Evolutionary conservation across 2,113 vertebrate species (phyloP).

Genomic region (Atherinomorus stipes): DNA sequence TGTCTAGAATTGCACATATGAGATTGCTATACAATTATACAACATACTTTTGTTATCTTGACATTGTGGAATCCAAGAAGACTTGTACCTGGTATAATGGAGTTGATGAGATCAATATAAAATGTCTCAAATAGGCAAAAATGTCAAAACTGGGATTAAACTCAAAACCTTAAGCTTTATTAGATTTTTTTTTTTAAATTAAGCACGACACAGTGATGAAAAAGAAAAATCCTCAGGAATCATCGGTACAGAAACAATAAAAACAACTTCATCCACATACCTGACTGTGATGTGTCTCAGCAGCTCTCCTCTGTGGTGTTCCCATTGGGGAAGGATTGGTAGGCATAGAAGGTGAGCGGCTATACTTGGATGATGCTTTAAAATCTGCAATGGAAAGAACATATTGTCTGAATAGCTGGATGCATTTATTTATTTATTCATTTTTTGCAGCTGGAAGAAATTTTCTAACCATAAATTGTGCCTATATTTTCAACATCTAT

Average conservation of each 20-base stretch:
- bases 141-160: no score
- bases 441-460: not conserved
- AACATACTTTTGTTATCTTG: not conserved
- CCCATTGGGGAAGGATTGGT: constrained; percentile 90
- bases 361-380: constrained; percentile 88
- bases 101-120: no score
- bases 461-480: no score
- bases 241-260: constrained; percentile 30
- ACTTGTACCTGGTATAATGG: no score
- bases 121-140: no score
- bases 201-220: no score
- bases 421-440: not conserved
- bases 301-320: constrained; percentile 89
- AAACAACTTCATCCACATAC: constrained; percentile 85
- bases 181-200: no score
- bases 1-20: no score
- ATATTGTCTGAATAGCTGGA: not conserved
- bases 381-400: constrained; percentile 80
- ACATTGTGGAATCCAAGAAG: not conserved
- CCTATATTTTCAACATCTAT: no score
- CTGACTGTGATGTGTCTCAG: constrained; percentile 91
- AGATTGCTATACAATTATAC: no score
- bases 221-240: no score
- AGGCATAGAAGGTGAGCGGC: constrained; percentile 89
- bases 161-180: no score